Base-by-base conservation (phyloP, 2,888 invertebrate species). In the Eustalomyia histrio region DNA sequence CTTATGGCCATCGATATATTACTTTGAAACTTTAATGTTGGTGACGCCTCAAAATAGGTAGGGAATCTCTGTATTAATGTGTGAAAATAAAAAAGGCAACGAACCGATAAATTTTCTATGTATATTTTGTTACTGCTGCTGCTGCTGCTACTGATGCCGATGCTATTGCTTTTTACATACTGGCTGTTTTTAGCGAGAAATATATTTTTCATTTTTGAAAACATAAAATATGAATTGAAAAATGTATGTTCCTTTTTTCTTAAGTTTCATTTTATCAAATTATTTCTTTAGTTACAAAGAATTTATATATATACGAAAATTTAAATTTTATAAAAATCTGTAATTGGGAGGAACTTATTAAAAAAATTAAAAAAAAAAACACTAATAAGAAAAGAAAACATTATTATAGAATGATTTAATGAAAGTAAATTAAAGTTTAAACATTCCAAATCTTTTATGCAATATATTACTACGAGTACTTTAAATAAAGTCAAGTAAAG, bases 201-300 rank as follows among this genome's bases (percentile, higher is more conserved):
- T 18, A 21, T 53, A 6, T 53, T 53, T 53, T 6, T 2, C n/a
- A 55, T 57, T 57, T 12, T 57, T 58, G 33, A 14, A 55, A 53
- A 67, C 65, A 67, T 67, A 55, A 53, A 67, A 67, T 67, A 55
- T 67, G 65, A 67, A 67, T 67, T 67, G 65, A 43, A 55, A 67
- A 55, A 39, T 67, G 18, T 21, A 39, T 53, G 43, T 67, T 39
- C 18, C 53, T 65, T 65, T 35, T 39, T 35, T 9, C 18, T 64
- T 52, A n/a, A 65, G 18, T 53, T 61, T 61, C 12, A 35, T 21
- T 65, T 55, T 55, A 29, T 47, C 65, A 39, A 35, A 18, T 29
- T 29, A 47, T 47, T 47, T 47, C 39, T 39, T 24, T 67, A 53
- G 65, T 67, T 55, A 67, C 55, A 39, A 35, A 53, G 24, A 67